Percentiles rank a stretch among this genome's conserved stretches.
phyloP scores from a whole-genome alignment of 2,888 invertebrate genomes.

The Nomada fabriciana region DNA sequence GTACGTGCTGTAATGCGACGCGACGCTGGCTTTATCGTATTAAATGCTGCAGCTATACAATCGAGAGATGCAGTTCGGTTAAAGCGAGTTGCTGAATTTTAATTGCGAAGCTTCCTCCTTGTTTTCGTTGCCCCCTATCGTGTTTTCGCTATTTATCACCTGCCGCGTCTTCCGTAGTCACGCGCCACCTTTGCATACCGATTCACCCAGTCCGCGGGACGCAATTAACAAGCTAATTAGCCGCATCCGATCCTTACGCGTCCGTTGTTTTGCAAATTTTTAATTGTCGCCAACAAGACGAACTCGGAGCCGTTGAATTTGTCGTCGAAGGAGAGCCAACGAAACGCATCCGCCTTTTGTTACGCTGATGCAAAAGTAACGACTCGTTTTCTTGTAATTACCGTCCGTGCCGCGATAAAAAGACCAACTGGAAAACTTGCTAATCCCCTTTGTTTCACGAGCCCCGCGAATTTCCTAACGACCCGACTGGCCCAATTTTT shows the following conservation, averaged over 20 bases:
- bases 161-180: constrained; percentile 27
- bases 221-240: constrained; percentile 48
- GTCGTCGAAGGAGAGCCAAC: constrained; percentile 2
- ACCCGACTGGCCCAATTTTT: neutral
- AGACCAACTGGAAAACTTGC: constrained; percentile 5
- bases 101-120: constrained; percentile 46
- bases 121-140: constrained; percentile 44
- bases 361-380: constrained; percentile 38
- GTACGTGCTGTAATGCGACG: neutral
- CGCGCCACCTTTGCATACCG: constrained; percentile 34
- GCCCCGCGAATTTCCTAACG: constrained; percentile 7
- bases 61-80: constrained; percentile 26
- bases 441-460: constrained; percentile 29
- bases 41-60: constrained; percentile 23
- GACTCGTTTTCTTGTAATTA: constrained; percentile 39
- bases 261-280: constrained; percentile 1
- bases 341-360: constrained; percentile 9
- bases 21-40: constrained; percentile 29
- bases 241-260: neutral
- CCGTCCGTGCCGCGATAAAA: constrained; percentile 5
- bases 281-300: constrained; percentile 24
- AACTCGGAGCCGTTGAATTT: constrained; percentile 8
- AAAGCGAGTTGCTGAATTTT: constrained; percentile 55
- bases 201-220: constrained; percentile 4
- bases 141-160: constrained; percentile 50